Conservation (phyloP, 2,888 invertebrate species). For the Acronicta psi region DNA sequence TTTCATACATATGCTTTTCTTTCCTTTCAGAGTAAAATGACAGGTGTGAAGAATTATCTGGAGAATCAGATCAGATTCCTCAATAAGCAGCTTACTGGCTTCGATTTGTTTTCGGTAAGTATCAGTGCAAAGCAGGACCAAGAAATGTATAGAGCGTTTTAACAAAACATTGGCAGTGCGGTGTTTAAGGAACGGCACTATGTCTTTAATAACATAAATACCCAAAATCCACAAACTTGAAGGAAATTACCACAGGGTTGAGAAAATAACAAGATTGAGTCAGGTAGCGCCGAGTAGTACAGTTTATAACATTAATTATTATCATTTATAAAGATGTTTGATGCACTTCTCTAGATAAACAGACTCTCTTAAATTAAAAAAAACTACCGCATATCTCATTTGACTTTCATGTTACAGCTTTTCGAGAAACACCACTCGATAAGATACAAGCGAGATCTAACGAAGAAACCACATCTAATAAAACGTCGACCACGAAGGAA, state of each 20-base stretch:
- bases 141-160: too few relatives aligned
- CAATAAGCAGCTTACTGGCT: conserved; percentile 56
- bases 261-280: too few relatives aligned
- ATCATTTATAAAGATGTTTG: too few relatives aligned
- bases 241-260: too few relatives aligned
- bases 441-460: conserved; percentile 46
- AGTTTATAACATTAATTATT: too few relatives aligned
- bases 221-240: too few relatives aligned
- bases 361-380: too few relatives aligned
- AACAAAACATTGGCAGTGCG: too few relatives aligned
- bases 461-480: neutral
- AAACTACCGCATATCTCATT: neutral
- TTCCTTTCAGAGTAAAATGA: conserved; percentile 75
- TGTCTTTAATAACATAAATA: too few relatives aligned
- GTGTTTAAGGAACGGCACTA: too few relatives aligned
- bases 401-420: conserved; percentile 32
- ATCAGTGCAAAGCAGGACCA: neutral
- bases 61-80: conserved; percentile 70
- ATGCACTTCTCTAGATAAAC: too few relatives aligned
- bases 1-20: neutral
- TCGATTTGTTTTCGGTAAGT: conserved; percentile 61
- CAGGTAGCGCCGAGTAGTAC: too few relatives aligned
- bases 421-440: conserved; percentile 27
- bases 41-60: conserved; percentile 73
- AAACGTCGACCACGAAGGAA: conserved; percentile 22